A percentile compares a stretch with the other conserved stretches of the same genome.
These are phyloP conservation scores for Ecliptopera silaceata DNA, from an alignment of 2,888 invertebrate species.

Conservation along the genomic window DNA sequence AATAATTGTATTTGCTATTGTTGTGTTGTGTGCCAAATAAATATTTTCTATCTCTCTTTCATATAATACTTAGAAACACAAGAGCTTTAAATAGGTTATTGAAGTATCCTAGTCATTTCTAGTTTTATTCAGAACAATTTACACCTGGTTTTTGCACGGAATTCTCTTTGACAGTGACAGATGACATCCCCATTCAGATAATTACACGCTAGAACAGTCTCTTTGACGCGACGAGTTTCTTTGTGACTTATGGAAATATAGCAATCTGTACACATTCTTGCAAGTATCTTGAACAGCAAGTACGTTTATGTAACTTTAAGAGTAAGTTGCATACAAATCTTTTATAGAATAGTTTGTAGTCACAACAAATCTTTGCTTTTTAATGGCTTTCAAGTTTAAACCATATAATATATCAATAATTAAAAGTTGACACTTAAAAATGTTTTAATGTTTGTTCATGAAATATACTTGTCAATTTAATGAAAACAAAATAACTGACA, in stretches of 20 bases:
- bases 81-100: too few species aligned
- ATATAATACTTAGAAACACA: too few species aligned
- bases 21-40: too few species aligned
- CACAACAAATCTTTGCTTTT: too few species aligned
- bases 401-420: too few species aligned
- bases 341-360: background rate
- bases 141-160: constrained; percentile 17
- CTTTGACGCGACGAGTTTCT: constrained; percentile 22
- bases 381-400: background rate
- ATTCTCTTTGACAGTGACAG: constrained; percentile 24
- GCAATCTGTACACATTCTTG: constrained; percentile 12
- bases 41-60: too few species aligned
- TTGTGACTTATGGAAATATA: constrained; percentile 27
- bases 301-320: background rate
- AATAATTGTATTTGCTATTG: too few species aligned
- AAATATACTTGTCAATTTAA: too few species aligned
- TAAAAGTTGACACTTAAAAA: too few species aligned
- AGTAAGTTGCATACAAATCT: background rate
- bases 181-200: constrained; percentile 14
- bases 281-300: background rate
- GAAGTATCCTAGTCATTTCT: too few species aligned
- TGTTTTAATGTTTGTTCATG: too few species aligned
- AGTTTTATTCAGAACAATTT: constrained; percentile 1
- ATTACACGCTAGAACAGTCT: constrained; percentile 21
- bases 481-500: too few species aligned